These are phyloP conservation scores for Caenorhabditis sp. DNA, from an alignment of 2,888 invertebrate species.

Conservation along the genomic window DNA sequence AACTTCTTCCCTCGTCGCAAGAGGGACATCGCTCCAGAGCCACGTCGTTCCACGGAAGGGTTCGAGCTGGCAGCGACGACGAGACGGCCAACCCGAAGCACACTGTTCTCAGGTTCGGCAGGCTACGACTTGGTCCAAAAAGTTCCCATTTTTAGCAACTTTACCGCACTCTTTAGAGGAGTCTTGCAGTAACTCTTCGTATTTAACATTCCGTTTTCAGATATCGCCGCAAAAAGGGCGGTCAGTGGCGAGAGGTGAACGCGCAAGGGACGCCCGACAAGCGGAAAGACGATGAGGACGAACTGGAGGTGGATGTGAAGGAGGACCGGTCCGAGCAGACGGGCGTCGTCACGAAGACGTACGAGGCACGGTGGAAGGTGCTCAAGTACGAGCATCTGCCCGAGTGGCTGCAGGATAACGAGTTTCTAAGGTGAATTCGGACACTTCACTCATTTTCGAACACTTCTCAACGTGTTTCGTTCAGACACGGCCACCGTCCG, in stretches of 20 bases:
- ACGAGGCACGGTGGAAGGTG: conserved; percentile 76
- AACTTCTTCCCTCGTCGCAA: conserved; percentile 43
- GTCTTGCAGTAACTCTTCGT: too few relatives aligned
- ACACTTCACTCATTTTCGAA: not conserved
- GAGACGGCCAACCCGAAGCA: conserved; percentile 35
- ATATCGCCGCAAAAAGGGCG: conserved; percentile 70
- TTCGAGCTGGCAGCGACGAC: conserved; percentile 57
- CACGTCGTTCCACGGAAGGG: conserved; percentile 49
- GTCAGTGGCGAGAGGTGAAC: conserved; percentile 71
- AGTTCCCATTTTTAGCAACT: not conserved
- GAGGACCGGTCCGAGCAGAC: conserved; percentile 70
- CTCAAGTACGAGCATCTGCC: conserved; percentile 88
- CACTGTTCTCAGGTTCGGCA: conserved; percentile 40
- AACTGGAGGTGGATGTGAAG: conserved; percentile 70
- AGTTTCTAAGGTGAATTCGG: conserved; percentile 67
- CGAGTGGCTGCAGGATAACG: conserved; percentile 88
- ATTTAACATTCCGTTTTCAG: conserved; percentile 25
- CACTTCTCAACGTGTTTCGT: conserved; percentile 4
- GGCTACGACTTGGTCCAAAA: not conserved
- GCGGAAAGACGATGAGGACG: conserved; percentile 64
- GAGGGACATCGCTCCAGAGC: conserved; percentile 43
- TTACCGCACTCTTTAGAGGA: too few relatives aligned
- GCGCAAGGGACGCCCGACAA: conserved; percentile 58
- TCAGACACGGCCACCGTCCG: conserved; percentile 88
- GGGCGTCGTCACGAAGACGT: conserved; percentile 70